phyloP scores from a whole-genome alignment of 2,797 vertebrate species.

The Odontamblyopus rebecca region DNA sequence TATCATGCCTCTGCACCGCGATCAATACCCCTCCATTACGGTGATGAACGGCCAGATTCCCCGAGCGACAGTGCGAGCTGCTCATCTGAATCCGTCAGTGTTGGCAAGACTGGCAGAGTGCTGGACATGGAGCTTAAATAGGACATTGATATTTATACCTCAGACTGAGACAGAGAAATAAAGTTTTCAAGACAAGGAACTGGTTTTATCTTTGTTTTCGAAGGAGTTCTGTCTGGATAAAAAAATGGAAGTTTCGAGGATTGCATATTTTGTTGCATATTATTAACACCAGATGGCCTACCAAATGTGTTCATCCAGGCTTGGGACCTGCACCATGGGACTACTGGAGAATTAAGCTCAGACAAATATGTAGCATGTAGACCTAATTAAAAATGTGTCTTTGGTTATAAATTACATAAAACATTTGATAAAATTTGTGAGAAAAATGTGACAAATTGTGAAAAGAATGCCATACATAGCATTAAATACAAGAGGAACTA shows the following conservation, averaged over 20 bases:
- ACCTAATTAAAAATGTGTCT: too few species aligned
- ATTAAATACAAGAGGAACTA: too few species aligned
- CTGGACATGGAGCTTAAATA: conserved; percentile 11
- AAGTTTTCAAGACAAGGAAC: neutral
- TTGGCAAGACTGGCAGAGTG: conserved; percentile 36
- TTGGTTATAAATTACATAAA: too few species aligned
- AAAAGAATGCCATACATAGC: too few species aligned
- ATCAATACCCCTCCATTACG: conserved; percentile 81
- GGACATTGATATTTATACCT: conserved; percentile 6
- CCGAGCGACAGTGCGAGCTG: conserved; percentile 62
- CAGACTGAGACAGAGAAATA: neutral
- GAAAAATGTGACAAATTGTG: too few species aligned
- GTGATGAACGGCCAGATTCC: conserved; percentile 78
- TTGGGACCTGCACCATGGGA: too few species aligned
- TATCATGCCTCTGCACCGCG: conserved; percentile 61
- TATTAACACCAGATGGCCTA: neutral
- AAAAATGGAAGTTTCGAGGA: neutral
- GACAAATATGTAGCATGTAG: too few species aligned
- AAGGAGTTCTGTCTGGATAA: neutral
- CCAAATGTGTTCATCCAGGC: too few species aligned
- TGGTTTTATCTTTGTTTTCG: neutral
- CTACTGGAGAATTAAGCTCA: too few species aligned
- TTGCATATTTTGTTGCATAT: too few species aligned
- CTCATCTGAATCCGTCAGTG: conserved; percentile 69
- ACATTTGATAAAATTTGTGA: too few species aligned